phyloP scores from a whole-genome alignment of 1,140 invertebrate species.

The Babylonia areolata region DNA sequence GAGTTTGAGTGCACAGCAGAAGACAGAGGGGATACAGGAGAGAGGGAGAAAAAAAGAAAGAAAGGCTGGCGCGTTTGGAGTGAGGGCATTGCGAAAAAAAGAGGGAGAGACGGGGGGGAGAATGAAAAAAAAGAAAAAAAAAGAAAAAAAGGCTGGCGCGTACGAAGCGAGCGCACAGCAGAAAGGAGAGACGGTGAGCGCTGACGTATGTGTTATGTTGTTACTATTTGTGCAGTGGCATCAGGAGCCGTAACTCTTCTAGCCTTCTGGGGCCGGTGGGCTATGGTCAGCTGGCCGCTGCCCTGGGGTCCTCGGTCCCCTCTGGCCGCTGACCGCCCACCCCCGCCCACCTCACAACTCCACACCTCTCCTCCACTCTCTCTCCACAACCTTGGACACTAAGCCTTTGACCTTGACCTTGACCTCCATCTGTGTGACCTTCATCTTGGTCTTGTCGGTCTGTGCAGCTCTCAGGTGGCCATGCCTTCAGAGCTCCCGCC shows the following conservation, averaged over 20 bases:
- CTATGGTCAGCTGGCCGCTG: not conserved
- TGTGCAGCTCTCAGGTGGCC: slow-evolving; percentile 94
- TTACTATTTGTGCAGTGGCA: slow-evolving; percentile 40
- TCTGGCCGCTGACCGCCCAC: slow-evolving; percentile 32
- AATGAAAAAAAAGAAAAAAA: not conserved
- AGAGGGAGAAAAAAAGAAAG: too few species aligned
- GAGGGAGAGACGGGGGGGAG: not conserved
- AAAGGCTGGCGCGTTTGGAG: too few species aligned
- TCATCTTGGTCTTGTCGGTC: slow-evolving; percentile 33
- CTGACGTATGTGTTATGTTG: not conserved
- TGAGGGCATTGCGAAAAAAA: too few species aligned
- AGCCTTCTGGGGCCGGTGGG: slow-evolving; percentile 25
- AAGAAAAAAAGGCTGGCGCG: not conserved
- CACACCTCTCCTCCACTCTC: not conserved
- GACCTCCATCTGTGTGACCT: not conserved
- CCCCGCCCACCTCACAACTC: not conserved
- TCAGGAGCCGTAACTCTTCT: slow-evolving; percentile 44
- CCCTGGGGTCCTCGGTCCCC: slow-evolving; percentile 34
- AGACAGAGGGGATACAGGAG: too few species aligned
- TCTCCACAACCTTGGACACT: not conserved
- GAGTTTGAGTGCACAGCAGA: too few species aligned
- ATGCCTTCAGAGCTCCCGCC: slow-evolving; percentile 97
- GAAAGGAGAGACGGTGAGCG: too few species aligned
- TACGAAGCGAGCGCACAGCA: too few species aligned
- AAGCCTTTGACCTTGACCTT: slow-evolving; percentile 3